These are phyloP conservation scores for Agrilus biguttatus DNA, from an alignment of 2,888 invertebrate species.

Conservation along the genomic window DNA sequence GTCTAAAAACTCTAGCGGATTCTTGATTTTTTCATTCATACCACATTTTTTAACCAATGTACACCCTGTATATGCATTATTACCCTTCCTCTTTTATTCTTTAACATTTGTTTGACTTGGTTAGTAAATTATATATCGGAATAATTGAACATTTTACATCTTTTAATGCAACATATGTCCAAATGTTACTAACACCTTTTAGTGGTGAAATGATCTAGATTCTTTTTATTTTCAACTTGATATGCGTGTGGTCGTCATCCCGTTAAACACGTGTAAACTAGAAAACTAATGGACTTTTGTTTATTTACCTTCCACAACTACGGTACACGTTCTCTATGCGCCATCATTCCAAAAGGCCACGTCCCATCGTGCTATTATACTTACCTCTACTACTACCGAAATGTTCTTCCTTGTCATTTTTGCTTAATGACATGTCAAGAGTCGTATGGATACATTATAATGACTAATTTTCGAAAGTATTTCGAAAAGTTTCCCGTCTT, in stretches of 20 bases:
- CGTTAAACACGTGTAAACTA: constrained; percentile 10
- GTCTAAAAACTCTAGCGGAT: no score
- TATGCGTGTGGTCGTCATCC: constrained; percentile 12
- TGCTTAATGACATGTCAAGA: no score
- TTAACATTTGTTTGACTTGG: not conserved
- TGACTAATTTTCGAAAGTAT: no score
- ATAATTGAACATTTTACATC: not conserved
- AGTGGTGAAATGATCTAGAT: constrained; percentile 1
- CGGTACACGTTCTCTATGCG: not conserved
- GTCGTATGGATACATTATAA: no score
- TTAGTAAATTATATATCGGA: not conserved
- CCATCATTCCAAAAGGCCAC: no score
- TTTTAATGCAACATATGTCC: not conserved
- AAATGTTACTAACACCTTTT: not conserved
- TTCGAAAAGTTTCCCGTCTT: no score
- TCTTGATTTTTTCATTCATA: no score
- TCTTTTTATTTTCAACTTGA: constrained; percentile 4
- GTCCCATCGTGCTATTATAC: no score
- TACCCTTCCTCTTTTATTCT: not conserved
- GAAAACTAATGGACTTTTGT: constrained; percentile 18
- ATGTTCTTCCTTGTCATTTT: no score
- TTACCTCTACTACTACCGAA: no score
- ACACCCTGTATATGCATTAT: no score
- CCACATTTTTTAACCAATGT: no score
- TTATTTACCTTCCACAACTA: constrained; percentile 13